phyloP scores from a whole-genome alignment of 2,888 invertebrate species.

The Tenthredo mesomela region DNA sequence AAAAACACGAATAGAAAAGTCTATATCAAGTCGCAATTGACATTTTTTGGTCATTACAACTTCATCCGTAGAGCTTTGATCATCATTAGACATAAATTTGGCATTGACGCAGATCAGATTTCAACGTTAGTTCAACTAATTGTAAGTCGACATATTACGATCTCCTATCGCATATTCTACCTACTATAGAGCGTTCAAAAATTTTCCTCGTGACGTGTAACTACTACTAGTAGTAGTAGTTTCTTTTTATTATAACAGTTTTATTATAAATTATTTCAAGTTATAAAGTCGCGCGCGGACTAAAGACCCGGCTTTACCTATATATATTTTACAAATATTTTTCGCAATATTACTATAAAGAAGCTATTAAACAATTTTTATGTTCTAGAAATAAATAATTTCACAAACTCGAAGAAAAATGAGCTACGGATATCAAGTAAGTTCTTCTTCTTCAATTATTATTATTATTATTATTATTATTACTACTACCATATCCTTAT shows the following conservation, averaged over 20 bases:
- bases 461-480: not conserved
- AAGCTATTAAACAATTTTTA: not conserved
- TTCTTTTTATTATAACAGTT: not conserved
- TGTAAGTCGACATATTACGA: not conserved
- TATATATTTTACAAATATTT: not conserved
- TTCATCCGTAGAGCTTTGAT: not conserved
- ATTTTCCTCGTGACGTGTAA: not conserved
- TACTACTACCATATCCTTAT: not conserved
- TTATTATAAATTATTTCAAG: not conserved
- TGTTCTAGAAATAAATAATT: slow-evolving; percentile 1
- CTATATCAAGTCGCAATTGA: not conserved
- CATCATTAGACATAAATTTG: not conserved
- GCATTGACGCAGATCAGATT: not conserved
- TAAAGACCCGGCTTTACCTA: no score
- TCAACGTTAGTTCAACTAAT: not conserved
- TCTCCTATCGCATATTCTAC: not conserved
- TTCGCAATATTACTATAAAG: not conserved
- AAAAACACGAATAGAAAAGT: not conserved
- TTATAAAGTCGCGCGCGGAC: not conserved
- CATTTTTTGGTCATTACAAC: not conserved
- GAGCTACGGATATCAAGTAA: slow-evolving; percentile 45
- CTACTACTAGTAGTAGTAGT: not conserved
- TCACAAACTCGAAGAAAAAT: not conserved
- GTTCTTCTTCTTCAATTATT: not conserved
- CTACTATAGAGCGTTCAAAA: not conserved